Evolutionary conservation across 2,888 invertebrate species (phyloP), one percentile per base, ranked within the genome.

Genomic region (Helobdella robusta): DNA sequence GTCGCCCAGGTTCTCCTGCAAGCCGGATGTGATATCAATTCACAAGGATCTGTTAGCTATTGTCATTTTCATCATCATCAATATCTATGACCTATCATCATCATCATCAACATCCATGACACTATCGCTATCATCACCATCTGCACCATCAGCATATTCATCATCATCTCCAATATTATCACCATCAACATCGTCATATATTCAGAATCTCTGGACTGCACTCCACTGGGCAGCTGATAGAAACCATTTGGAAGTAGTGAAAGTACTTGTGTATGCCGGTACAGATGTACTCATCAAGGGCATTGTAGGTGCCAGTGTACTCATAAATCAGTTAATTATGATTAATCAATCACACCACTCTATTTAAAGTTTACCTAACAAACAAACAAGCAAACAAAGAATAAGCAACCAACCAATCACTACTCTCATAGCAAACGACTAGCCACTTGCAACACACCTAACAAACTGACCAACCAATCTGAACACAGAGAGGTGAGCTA

Each of bases 141-240:
- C 11, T 11, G 11, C 40, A 15, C 15, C 40, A 40, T 40, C 40
- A 11, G 11, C 40, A 11, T 40, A 40, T 15, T 40, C 40, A 40
- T 40, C 40, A 11, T 40, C 40, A 40, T 40, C 40, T 11, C 40
- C 15, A 15, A 11, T 15, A 40, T 40, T 15, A 11, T 40, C 11
- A 28, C 11, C 11, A 15, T n/a, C 32, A 58, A 40, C n/a, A 40
- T 40, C 23, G 15, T 68, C 50, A 4, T 50, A 6, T 36, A 65
- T 71, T 8, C 71, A 79, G 79, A 77, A 77, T 66, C 72, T 73
- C 52, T 79, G 78, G 78, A 76, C 76, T n/a, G 78, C 78, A 0
- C 68, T 79, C 46, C 78, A 79, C 71, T 79, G 79, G 79, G 79
- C 79, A 15, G 74, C 75, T 23, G 77, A 79, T 70, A 65, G 77